These are phyloP conservation scores for Heliconius melpomene DNA, from an alignment of 1,140 invertebrate species.

Conservation along the genomic window DNA sequence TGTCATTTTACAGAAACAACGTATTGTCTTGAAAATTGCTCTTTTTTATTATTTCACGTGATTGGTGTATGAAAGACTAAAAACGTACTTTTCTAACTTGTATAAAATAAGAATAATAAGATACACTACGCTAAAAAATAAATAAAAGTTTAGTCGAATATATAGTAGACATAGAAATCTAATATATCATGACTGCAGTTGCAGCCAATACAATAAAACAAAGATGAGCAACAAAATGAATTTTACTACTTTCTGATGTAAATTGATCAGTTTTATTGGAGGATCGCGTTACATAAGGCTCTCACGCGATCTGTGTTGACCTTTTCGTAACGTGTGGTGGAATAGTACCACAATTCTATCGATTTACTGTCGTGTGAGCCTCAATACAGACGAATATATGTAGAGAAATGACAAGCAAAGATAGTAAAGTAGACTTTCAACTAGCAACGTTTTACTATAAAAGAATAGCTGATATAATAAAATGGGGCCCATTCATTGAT, in stretches of 20 bases:
- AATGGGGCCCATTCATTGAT: too few relatives aligned
- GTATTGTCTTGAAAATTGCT: too few relatives aligned
- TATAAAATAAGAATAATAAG: too few relatives aligned
- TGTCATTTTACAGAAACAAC: too few relatives aligned
- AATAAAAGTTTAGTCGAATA: not conserved
- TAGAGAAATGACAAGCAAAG: not conserved
- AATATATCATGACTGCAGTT: conserved; percentile 28
- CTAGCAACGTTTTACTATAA: not conserved
- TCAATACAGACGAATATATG: conserved; percentile 9
- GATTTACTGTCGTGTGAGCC: conserved; percentile 41
- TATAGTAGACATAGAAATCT: conserved; percentile 16
- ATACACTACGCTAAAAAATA: too few relatives aligned
- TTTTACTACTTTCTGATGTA: conserved; percentile 34
- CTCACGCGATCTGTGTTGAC: conserved; percentile 37
- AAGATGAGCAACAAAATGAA: not conserved
- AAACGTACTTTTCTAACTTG: too few relatives aligned
- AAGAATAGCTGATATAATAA: not conserved
- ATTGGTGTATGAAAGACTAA: too few relatives aligned
- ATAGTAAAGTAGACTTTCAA: not conserved
- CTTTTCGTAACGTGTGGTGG: conserved; percentile 42
- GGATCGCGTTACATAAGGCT: conserved; percentile 33
- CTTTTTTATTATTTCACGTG: too few relatives aligned
- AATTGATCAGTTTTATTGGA: conserved; percentile 33
- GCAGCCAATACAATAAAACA: conserved; percentile 12
- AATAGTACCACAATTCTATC: conserved; percentile 41